Evolutionary conservation across 1,140 invertebrate species (phyloP).

Genomic region (Apis cerana): DNA sequence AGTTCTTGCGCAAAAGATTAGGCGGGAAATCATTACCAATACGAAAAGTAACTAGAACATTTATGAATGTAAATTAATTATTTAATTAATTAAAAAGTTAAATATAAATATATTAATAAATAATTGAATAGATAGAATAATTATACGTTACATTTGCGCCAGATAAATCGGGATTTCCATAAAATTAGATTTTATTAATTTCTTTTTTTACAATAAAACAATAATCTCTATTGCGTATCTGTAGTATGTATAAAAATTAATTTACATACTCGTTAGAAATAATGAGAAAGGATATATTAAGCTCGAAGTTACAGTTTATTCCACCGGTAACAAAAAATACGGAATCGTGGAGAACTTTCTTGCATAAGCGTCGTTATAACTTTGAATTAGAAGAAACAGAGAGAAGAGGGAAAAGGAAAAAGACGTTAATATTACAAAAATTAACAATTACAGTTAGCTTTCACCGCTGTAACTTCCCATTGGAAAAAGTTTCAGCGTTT

Average conservation of each 20-base stretch:
- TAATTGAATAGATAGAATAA: not conserved
- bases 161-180: not conserved
- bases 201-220: conserved; percentile 58
- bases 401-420: not conserved
- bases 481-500: not conserved
- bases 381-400: conserved; percentile 51
- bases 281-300: conserved; percentile 46
- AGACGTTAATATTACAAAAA: conserved; percentile 54
- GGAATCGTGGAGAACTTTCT: conserved; percentile 16
- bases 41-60: not conserved
- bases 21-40: not conserved
- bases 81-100: not conserved
- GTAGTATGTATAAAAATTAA: conserved; percentile 61
- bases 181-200: conserved; percentile 61
- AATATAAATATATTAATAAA: too few species aligned
- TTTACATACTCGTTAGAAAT: conserved; percentile 60
- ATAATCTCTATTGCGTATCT: conserved; percentile 43
- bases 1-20: not conserved
- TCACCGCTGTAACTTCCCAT: not conserved
- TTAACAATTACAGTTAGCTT: conserved; percentile 55
- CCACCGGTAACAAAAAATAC: conserved; percentile 24
- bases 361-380: conserved; percentile 50
- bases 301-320: conserved; percentile 53
- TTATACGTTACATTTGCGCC: not conserved
- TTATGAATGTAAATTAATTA: not conserved